Evolutionary conservation across 2,113 vertebrate species (phyloP).

Genomic region (Mirza zaza): DNA sequence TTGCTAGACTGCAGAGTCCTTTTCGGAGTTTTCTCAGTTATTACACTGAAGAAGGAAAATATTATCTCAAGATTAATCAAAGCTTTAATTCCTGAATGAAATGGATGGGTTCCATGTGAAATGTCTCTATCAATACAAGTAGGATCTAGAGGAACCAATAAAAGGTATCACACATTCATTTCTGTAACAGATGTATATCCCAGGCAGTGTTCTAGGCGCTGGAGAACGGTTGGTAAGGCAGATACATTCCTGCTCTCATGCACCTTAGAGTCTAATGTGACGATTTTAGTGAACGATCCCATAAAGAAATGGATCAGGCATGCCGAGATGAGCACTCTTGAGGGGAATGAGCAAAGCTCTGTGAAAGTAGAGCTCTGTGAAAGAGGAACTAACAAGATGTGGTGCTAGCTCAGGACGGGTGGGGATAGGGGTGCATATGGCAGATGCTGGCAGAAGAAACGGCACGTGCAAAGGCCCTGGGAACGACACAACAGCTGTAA

Average conservation of each 20-base stretch:
- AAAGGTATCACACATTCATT: not conserved
- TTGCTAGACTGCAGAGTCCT: not conserved
- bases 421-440: too few relatives aligned
- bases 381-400: not conserved
- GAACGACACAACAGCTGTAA: not conserved
- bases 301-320: not conserved
- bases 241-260: not conserved
- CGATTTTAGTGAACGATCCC: not conserved
- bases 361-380: not conserved
- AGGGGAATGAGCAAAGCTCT: not conserved
- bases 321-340: not conserved
- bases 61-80: not conserved
- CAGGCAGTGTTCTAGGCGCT: not conserved
- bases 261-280: not conserved
- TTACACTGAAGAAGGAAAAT: not conserved
- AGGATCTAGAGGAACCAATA: not conserved
- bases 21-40: not conserved
- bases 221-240: not conserved
- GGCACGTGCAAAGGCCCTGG: not conserved
- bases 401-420: not conserved
- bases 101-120: not conserved
- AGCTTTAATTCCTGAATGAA: constrained; percentile 45
- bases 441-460: not conserved
- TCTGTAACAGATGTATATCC: not conserved
- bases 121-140: not conserved